phyloP scores from a whole-genome alignment of 1,140 invertebrate genomes.

The Babylonia areolata region DNA sequence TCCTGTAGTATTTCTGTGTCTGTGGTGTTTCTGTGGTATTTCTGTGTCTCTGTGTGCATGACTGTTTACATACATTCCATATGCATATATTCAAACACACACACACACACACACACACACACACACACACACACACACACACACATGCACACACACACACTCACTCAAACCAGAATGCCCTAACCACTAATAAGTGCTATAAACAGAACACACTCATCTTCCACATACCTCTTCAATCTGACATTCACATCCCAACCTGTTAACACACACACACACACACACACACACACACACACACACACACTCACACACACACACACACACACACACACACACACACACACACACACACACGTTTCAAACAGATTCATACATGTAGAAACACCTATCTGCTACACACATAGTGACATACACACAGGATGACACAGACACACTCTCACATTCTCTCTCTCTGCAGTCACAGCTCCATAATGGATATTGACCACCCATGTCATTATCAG shows the following conservation, averaged over 20 bases:
- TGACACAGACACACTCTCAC: background rate
- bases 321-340: slow-evolving; percentile 19
- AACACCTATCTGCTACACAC: background rate
- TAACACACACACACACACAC: background rate
- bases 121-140: slow-evolving; percentile 17
- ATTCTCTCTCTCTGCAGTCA: background rate
- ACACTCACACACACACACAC: background rate
- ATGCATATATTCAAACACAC: background rate
- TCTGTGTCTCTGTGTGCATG: no score
- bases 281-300: slow-evolving; percentile 14
- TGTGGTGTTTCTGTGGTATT: no score
- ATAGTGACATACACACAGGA: slow-evolving; percentile 2
- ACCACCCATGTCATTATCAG: background rate
- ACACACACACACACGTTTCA: background rate
- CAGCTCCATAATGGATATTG: background rate
- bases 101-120: slow-evolving; percentile 19
- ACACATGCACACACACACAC: background rate
- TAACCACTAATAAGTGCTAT: no score
- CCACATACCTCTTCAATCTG: no score
- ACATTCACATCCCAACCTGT: background rate
- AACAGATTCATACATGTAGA: background rate
- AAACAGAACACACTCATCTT: no score
- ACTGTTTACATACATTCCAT: slow-evolving; percentile 2
- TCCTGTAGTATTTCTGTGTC: no score
- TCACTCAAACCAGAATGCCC: no score